These are phyloP conservation scores for Rhea americana DNA, from an alignment of 2,113 vertebrate genomes.

Conservation along the genomic window DNA sequence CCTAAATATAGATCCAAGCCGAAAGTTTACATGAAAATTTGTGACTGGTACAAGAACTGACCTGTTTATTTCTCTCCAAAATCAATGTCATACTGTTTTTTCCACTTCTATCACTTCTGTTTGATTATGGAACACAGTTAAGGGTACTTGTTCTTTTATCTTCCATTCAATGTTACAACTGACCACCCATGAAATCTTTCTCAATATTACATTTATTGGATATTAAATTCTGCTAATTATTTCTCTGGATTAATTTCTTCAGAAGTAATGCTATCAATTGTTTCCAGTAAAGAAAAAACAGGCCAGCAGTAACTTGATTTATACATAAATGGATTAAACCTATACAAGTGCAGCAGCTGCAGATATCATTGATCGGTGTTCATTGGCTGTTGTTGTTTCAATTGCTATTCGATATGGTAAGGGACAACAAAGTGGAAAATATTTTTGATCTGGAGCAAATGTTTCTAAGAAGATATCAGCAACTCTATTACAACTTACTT, in stretches of 20 bases:
- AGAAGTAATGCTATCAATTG: constrained; percentile 87
- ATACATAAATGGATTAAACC: constrained; percentile 88
- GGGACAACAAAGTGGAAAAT: constrained; percentile 75
- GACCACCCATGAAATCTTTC: constrained; percentile 82
- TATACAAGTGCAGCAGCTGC: constrained; percentile 82
- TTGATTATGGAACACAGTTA: constrained; percentile 35
- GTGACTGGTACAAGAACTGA: constrained; percentile 34
- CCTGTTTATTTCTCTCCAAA: constrained; percentile 59
- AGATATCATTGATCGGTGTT: constrained; percentile 86
- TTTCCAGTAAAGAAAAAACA: constrained; percentile 83
- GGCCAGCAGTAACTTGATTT: constrained; percentile 78
- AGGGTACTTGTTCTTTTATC: neutral
- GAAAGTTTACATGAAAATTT: neutral
- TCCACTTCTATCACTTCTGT: constrained; percentile 32
- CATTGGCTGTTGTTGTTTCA: constrained; percentile 79
- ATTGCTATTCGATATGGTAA: constrained; percentile 84
- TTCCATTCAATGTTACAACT: constrained; percentile 74
- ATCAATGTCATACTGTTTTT: constrained; percentile 34
- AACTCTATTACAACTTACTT: constrained; percentile 73
- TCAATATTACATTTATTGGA: constrained; percentile 82
- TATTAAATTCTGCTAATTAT: constrained; percentile 90
- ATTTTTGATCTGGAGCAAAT: constrained; percentile 78
- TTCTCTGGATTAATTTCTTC: constrained; percentile 89
- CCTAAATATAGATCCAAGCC: neutral
- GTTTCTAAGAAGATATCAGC: constrained; percentile 85